Percentiles rank a stretch among this genome's conserved stretches.
Conservation (phyloP, 2,113 vertebrate species). For the Cygnus atratus region DNA sequence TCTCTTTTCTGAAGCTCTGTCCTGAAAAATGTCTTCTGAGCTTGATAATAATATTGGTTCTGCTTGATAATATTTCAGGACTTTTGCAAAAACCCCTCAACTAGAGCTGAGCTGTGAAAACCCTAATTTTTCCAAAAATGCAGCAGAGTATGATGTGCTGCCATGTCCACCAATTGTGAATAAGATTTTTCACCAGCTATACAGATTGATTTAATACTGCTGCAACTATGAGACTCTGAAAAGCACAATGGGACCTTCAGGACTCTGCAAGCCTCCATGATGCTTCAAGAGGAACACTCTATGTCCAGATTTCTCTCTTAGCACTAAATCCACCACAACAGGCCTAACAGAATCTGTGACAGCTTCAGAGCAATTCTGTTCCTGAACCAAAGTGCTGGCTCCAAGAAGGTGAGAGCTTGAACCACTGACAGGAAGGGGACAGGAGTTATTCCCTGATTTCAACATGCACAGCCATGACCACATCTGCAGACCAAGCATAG, state of each 20-base stretch:
- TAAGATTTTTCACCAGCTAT: conserved; percentile 8
- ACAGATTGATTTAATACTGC: neutral
- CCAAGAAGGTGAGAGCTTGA: neutral
- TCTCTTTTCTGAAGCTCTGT: neutral
- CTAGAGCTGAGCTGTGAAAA: neutral
- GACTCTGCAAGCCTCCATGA: neutral
- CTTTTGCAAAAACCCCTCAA: neutral
- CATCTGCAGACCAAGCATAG: neutral
- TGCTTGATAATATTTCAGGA: neutral
- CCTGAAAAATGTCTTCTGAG: neutral
- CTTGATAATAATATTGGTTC: neutral
- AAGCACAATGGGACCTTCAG: neutral
- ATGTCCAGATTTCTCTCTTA: neutral
- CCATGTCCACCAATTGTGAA: neutral
- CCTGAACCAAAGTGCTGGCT: neutral
- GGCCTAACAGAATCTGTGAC: neutral
- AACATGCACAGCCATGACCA: neutral
- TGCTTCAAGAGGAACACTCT: neutral
- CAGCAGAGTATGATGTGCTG: neutral
- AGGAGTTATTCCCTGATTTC: neutral
- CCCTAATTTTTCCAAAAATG: neutral
- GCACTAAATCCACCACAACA: neutral
- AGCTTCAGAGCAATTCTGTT: neutral
- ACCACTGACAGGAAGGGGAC: neutral
- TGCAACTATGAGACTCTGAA: conserved; percentile 3